Base-by-base conservation (phyloP, 2,888 invertebrate species). In the Patella ulyssiponensis region DNA sequence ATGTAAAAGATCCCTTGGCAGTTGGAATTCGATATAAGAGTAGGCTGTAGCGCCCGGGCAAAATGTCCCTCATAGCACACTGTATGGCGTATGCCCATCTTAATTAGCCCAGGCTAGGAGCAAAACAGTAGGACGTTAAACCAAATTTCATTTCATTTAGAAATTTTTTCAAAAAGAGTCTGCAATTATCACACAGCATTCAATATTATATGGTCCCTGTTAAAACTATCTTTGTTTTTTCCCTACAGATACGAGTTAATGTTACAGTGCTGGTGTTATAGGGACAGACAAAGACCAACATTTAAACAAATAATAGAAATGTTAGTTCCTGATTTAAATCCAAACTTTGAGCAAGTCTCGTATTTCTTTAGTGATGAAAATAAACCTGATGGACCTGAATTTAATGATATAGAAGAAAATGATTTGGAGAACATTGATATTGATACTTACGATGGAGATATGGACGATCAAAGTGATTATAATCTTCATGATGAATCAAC, bases 231-330 rank as follows among this genome's bases (percentile, higher is more conserved):
- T 44, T 9, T 44, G 44, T 44, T 44, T 44, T 44, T 44, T 44
- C 9, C 71, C 83, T 87, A 58, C 84, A 93, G 93, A 81, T 97
- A 96, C 92, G 94, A 95, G 84, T 93, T 99, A 83, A 99, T 99
- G 99, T 94, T 95, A 84, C 94, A 94, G 82, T 98, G 98, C 92
- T 99, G 99, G 99, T 94, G 95, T 87, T 96, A 96, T 91, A 94
- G 96, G 85, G 94, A 96, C 0, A 92, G 93, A 54, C 93, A 94
- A 74, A 93, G 99, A 78, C 98, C 98, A 52, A 93, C 95, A 77
- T 99, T 99, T 93, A 93, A 96, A 74, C 86, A 90, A 69, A 88
- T 92, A 56, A 95, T 96, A 85, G 94, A 95, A 81, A 94, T 94
- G 89, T 93, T 98, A 80, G 93, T 95, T 84, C 93, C 94, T 71